phyloP scores from a whole-genome alignment of 2,113 vertebrate species.

The Anguilla japonica region DNA sequence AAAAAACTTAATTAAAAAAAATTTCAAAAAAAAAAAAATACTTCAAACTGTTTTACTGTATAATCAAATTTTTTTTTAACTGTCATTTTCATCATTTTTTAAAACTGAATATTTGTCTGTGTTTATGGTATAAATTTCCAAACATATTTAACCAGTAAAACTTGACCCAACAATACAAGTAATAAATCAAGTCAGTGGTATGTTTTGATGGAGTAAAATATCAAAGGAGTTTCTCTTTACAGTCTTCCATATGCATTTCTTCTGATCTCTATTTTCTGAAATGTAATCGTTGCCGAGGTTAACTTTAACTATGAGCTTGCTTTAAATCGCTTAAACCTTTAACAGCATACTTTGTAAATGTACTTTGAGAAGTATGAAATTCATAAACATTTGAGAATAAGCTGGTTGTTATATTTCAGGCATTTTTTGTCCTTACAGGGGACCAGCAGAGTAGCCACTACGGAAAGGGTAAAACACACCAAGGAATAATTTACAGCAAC shows the following conservation, averaged over 20 bases:
- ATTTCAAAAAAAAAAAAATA: no score
- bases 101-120: no score
- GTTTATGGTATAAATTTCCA: no score
- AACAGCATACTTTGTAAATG: not conserved
- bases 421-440: not conserved
- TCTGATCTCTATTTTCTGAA: not conserved
- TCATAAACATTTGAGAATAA: not conserved
- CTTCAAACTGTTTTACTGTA: no score
- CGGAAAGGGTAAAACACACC: not conserved
- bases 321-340: not conserved
- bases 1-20: no score
- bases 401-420: not conserved
- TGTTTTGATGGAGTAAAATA: not conserved
- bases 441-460: not conserved
- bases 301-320: not conserved
- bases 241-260: not conserved
- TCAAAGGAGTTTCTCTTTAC: not conserved
- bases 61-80: no score
- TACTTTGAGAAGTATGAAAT: not conserved
- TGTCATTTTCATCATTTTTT: no score
- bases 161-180: not conserved
- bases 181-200: not conserved
- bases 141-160: not conserved
- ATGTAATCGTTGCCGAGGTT: not conserved
- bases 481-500: not conserved